A percentile compares a stretch with the other conserved stretches of the same genome.
Conservation (phyloP, 2,113 vertebrate species). For the Amphilophus citrinellus region DNA sequence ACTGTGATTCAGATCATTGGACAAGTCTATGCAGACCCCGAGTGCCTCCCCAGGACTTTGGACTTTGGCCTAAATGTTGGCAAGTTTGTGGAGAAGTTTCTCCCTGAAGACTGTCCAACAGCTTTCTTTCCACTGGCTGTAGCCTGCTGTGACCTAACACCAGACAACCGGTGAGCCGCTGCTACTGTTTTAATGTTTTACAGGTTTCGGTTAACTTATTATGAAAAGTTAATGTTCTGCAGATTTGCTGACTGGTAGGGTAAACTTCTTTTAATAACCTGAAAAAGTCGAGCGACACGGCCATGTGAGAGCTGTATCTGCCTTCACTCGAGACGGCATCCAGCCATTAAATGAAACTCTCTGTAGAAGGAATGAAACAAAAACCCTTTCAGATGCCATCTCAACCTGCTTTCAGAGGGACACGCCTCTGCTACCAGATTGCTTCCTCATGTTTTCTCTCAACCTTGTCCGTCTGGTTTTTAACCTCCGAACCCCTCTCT, state of each 20-base stretch:
- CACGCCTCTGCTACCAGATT: constrained; percentile 54
- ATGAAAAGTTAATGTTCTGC: neutral
- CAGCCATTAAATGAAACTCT: neutral
- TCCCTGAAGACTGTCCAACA: constrained; percentile 92
- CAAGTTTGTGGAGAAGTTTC: constrained; percentile 96
- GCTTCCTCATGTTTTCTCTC: constrained; percentile 61
- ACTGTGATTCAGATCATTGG: constrained; percentile 89
- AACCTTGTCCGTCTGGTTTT: constrained; percentile 51
- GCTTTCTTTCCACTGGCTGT: constrained; percentile 94
- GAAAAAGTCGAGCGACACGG: neutral
- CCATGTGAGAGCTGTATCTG: neutral
- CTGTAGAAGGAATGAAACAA: neutral
- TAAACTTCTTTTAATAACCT: neutral
- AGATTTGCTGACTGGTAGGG: neutral
- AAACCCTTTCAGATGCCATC: constrained; percentile 40
- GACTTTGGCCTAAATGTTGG: constrained; percentile 96
- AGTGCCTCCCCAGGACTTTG: constrained; percentile 93
- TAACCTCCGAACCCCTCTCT: constrained; percentile 23
- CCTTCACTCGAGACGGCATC: neutral
- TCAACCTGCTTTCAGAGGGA: constrained; percentile 25
- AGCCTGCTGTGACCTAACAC: constrained; percentile 92
- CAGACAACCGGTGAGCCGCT: constrained; percentile 89
- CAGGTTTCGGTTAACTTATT: neutral
- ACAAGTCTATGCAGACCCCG: constrained; percentile 96
- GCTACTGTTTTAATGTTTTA: neutral